These are phyloP conservation scores for Tridacna crocea DNA, from an alignment of 2,888 invertebrate species.

Conservation along the genomic window DNA sequence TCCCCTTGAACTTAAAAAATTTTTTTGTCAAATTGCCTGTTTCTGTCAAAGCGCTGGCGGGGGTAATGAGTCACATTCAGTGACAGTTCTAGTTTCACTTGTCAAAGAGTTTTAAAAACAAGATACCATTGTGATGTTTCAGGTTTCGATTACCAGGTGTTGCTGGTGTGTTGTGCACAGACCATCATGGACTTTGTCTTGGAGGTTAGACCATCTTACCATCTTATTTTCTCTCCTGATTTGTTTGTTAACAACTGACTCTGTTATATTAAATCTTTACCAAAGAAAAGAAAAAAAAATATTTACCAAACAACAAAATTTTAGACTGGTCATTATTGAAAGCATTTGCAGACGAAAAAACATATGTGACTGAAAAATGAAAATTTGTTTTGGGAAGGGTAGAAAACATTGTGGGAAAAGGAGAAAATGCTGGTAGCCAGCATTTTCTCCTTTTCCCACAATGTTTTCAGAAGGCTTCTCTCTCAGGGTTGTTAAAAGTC, in stretches of 20 bases:
- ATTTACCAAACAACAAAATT: no score
- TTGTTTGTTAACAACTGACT: not conserved
- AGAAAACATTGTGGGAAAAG: not conserved
- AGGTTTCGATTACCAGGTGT: conserved; percentile 76
- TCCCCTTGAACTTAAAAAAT: no score
- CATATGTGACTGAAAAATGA: no score
- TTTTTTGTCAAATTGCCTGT: no score
- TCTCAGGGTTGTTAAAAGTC: no score
- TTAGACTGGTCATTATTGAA: no score
- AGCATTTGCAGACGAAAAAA: no score
- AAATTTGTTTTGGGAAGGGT: not conserved
- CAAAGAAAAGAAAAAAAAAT: not conserved
- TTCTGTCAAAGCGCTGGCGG: no score
- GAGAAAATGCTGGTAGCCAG: not conserved
- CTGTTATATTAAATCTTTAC: not conserved
- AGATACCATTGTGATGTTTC: conserved; percentile 52
- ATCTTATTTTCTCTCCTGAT: not conserved
- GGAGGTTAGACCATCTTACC: conserved; percentile 64
- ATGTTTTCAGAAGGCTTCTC: no score
- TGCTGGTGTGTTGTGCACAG: conserved; percentile 74
- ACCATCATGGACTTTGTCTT: conserved; percentile 76
- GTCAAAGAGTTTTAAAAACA: no score
- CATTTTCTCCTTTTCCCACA: not conserved
- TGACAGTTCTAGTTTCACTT: not conserved
- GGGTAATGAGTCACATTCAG: not conserved